These are phyloP conservation scores for Sebastes oblongus DNA, from an alignment of 2,797 vertebrate species.

Conservation along the genomic window DNA sequence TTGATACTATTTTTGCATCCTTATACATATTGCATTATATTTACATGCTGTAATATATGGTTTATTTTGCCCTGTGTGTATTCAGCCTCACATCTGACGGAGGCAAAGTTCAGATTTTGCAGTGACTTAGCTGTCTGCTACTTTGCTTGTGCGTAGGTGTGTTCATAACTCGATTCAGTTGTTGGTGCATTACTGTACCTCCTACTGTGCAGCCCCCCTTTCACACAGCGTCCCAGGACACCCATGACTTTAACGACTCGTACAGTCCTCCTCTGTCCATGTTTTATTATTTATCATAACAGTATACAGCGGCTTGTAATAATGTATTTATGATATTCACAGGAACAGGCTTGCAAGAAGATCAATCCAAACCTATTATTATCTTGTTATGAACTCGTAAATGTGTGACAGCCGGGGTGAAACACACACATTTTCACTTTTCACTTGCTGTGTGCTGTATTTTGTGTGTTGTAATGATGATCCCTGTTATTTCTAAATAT, in stretches of 20 bases:
- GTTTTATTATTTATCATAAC: conserved; percentile 70
- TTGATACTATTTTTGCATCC: neutral
- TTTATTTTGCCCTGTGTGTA: neutral
- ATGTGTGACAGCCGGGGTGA: conserved; percentile 9
- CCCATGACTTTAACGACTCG: conserved; percentile 46
- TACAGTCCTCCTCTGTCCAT: conserved; percentile 36
- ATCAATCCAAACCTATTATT: conserved; percentile 32
- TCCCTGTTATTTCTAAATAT: conserved; percentile 56
- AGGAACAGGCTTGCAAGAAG: conserved; percentile 12
- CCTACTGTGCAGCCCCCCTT: conserved; percentile 13
- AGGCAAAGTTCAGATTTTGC: conserved; percentile 8
- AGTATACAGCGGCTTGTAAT: conserved; percentile 40
- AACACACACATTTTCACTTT: conserved; percentile 18
- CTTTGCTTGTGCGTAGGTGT: conserved; percentile 10
- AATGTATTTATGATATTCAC: conserved; percentile 69
- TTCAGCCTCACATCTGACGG: conserved; percentile 1
- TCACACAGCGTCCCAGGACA: conserved; percentile 41
- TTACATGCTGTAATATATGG: neutral
- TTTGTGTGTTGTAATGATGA: conserved; percentile 29
- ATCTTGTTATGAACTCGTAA: conserved; percentile 16
- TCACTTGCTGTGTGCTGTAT: neutral
- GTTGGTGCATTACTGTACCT: conserved; percentile 28
- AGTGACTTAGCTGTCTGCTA: neutral
- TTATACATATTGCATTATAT: neutral
- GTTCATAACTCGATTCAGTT: conserved; percentile 38